Conservation (phyloP, 2,888 invertebrate genomes). For the Lepidocyrtinus sp. region DNA sequence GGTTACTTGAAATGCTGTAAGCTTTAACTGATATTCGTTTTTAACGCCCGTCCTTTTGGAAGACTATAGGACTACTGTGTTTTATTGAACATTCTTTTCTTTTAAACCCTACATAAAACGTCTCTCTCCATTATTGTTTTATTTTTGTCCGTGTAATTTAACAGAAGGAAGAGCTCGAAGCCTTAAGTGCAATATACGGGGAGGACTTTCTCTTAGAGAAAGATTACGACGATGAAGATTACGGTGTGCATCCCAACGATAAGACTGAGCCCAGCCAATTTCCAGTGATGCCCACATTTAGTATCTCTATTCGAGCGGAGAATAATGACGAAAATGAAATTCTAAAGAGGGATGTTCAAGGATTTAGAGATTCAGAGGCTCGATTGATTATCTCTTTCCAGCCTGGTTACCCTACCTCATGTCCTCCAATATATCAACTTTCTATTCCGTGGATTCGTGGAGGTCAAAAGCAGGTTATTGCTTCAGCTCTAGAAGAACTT, state of each 20-base stretch:
- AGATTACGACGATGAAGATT: conserved; percentile 18
- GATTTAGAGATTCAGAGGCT: conserved; percentile 72
- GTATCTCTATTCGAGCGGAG: conserved; percentile 73
- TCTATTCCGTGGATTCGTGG: conserved; percentile 82
- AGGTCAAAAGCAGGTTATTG: conserved; percentile 76
- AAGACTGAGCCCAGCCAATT: not conserved
- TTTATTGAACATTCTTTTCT: not conserved
- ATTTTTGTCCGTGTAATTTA: conserved; percentile 25
- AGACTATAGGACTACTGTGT: not conserved
- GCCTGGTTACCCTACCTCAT: conserved; percentile 78
- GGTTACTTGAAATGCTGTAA: not conserved
- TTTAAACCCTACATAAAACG: not conserved
- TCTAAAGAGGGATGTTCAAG: conserved; percentile 66
- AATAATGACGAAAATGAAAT: conserved; percentile 72
- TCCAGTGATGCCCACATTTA: conserved; percentile 73
- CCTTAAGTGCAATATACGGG: conserved; percentile 81
- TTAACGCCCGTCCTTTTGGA: not conserved
- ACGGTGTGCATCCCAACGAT: conserved; percentile 66
- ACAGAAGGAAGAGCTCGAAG: conserved; percentile 82
- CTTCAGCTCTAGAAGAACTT: conserved; percentile 77
- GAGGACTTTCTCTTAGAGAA: conserved; percentile 79
- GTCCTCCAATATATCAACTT: conserved; percentile 81
- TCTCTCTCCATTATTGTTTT: not conserved
- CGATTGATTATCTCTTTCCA: conserved; percentile 79
- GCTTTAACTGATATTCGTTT: not conserved